Conservation (phyloP, 2,797 vertebrate species). For the Heterohyrax brucei region DNA sequence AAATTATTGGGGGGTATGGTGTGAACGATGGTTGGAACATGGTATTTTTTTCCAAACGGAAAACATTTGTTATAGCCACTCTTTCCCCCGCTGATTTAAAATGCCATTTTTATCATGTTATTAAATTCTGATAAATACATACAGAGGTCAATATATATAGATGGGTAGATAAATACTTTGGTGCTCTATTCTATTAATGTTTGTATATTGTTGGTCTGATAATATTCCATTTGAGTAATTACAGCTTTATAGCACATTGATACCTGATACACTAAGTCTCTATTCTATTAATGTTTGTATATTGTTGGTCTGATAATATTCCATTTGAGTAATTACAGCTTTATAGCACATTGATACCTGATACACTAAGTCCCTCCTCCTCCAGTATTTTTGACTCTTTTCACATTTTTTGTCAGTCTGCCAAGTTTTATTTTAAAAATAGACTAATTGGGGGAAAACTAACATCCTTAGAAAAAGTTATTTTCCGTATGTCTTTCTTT, state of each 20-base stretch:
- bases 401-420: constrained; percentile 2
- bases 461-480: constrained; percentile 6
- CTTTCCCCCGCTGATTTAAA: constrained; percentile 24
- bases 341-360: constrained; percentile 35
- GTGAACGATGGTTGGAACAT: background rate
- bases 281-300: background rate
- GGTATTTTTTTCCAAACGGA: constrained; percentile 27
- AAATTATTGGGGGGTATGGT: background rate
- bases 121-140: background rate
- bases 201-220: background rate
- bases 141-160: background rate
- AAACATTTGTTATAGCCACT: constrained; percentile 40
- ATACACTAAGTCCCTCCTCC: constrained; percentile 23
- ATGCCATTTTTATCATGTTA: background rate
- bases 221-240: constrained; percentile 45
- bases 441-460: background rate
- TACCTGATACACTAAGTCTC: constrained; percentile 5
- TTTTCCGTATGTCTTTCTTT: constrained; percentile 9
- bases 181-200: background rate
- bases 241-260: constrained; percentile 33
- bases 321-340: constrained; percentile 42
- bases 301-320: background rate
- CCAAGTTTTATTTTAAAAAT: constrained; percentile 35
- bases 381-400: constrained; percentile 34
- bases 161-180: background rate